Base-by-base conservation (phyloP, 2,113 vertebrate genomes). In the Bombycilla garrulus region DNA sequence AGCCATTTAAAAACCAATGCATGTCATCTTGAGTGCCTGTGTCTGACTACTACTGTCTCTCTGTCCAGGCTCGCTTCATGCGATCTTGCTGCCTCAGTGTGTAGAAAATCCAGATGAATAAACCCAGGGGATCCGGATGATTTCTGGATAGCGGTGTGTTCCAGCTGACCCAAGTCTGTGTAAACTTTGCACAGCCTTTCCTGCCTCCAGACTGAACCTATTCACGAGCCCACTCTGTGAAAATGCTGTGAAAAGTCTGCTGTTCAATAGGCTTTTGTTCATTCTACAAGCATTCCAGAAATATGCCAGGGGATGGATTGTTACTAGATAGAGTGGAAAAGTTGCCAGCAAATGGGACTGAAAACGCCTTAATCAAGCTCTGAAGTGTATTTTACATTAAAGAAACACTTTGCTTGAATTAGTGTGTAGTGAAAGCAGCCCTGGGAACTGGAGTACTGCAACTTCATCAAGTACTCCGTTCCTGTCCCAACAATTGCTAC, bases 191-290 rank as follows among this genome's bases (percentile, higher is more conserved):
- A 53, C 7, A 90, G 48, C 10, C 9, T 19, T 19, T 77, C 33
- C 45, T 65, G 7, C 25, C 65, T 83, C 38, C 45, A 71, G 26
- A 65, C 15, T 36, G 36, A 64, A 83, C 23, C 12, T 86, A 6
- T 64, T 58, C 28, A 54, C 0, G 0, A 81, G 6, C 13, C 29
- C 15, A 10, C 13, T 35, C 33, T 18, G 21, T 20, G 15, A 44
- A 44, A 81, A 50, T 19, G 23, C 6, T 78, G 76, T 74, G 54
- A 71, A 66, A 54, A 44, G 11, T 40, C 35, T 87, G 29, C 47
- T 5, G 0, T 26, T 69, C 35, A 53, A 11, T 9, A 61, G 35
- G 9, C 11, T 76, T 90, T 87, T 87, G 10, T 58, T 71, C n/a
- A 54, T 86, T 74, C 51, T 54, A 21, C n/a, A 62, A 33, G 36